Evolutionary conservation across 2,113 vertebrate genomes (phyloP), one percentile per base, ranked within the genome.

Genomic region (Corythornis cristatus): DNA sequence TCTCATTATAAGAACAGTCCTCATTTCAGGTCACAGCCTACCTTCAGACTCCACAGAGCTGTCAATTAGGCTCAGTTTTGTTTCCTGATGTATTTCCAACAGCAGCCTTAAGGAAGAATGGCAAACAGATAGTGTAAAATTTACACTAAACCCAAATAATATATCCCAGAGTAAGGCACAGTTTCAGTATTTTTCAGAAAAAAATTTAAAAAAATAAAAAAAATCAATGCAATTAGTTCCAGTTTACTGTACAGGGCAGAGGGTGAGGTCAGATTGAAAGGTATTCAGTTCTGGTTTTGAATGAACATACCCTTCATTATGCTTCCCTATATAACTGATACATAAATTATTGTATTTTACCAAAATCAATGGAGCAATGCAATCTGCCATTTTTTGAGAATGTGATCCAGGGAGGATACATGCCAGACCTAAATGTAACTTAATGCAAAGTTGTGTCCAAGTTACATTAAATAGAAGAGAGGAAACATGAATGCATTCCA

Each of bases 21-120:
- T 93, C 79, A 57, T 75, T 88, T 83, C 50, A 89, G 96, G 96
- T 94, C 90, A 18, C 83, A 51, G 89, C 66, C 71, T 61, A 95
- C 96, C 96, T 95, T 74, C 64, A 71, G 74, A 75, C 54, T 73
- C 53, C 92, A 31, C 50, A 71, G 75, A 78, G 87, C 87, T 79
- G 94, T 90, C 96, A 78, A 3, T 86, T 87, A 88, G 65, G 85
- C 65, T 77, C 81, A 33, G 54, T 66, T 87, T 54, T 61, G 83
- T 67, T 66, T 91, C 65, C 94, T 71, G 92, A 75, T 70, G 72
- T 81, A 26, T 94, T 89, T 88, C 89, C 37, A 4, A 74, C 81
- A 48, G 75, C 68, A 79, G 42, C 50, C 12, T 1, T 54, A 62
- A 93, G 57, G 8, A 72, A 66, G 58, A 78, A 86, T 16, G 57